phyloP scores from a whole-genome alignment of 2,113 vertebrate species.

The Chiloscyllium plagiosum region DNA sequence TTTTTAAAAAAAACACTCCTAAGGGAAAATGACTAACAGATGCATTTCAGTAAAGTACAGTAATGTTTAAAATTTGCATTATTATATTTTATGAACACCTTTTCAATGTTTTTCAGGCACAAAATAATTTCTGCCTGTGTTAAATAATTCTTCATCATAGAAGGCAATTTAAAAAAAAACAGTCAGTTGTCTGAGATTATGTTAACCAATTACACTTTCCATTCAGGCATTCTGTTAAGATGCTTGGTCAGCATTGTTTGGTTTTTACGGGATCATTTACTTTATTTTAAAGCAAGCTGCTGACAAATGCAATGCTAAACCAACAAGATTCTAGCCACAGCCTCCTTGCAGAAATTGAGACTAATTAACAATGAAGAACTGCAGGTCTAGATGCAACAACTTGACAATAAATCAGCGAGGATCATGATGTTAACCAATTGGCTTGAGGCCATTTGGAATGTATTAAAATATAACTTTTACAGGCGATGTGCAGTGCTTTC shows the following conservation, averaged over 20 bases:
- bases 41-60: background rate
- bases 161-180: background rate
- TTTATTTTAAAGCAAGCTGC: background rate
- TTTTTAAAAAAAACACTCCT: background rate
- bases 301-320: background rate
- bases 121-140: background rate
- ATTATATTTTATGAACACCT: background rate
- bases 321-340: background rate
- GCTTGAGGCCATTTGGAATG: background rate
- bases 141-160: background rate
- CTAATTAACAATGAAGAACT: constrained; percentile 19
- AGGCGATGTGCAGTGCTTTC: background rate
- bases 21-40: background rate
- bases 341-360: background rate
- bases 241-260: constrained; percentile 1
- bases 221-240: constrained; percentile 16
- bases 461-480: background rate
- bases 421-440: background rate
- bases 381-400: background rate
- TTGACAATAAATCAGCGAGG: background rate
- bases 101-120: background rate
- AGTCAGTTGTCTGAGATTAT: constrained; percentile 23
- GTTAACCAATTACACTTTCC: background rate
- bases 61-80: background rate
- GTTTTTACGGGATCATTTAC: background rate